Evolutionary conservation across 2,797 vertebrate genomes (phyloP).

Genomic region (Vultur gryphus): DNA sequence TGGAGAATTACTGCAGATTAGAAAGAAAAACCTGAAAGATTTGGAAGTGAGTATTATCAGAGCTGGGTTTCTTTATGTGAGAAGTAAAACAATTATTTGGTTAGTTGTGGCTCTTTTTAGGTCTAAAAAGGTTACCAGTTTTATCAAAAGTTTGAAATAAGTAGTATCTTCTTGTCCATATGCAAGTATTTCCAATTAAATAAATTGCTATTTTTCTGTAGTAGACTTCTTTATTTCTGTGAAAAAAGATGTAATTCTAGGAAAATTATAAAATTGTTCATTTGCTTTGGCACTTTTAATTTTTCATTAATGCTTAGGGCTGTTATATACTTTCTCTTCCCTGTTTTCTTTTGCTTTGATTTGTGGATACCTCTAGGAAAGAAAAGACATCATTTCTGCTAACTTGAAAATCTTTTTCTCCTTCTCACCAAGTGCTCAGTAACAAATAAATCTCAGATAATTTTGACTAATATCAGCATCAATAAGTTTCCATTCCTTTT

Average conservation of each 20-base stretch:
- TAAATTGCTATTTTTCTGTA: neutral
- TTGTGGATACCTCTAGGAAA: neutral
- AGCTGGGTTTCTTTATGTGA: neutral
- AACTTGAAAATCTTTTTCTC: neutral
- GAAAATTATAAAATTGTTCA: neutral
- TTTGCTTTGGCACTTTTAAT: neutral
- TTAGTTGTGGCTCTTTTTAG: neutral
- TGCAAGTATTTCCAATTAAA: neutral
- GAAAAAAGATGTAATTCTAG: neutral
- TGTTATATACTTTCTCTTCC: neutral
- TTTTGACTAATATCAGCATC: neutral
- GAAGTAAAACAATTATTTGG: neutral
- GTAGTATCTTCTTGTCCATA: neutral
- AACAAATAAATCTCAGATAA: neutral
- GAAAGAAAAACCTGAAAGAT: slow-evolving; percentile 68
- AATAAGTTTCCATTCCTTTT: neutral
- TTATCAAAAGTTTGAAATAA: neutral
- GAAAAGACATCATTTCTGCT: neutral
- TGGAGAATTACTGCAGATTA: slow-evolving; percentile 56
- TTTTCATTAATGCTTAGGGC: neutral
- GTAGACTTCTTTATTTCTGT: neutral
- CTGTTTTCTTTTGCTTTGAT: neutral
- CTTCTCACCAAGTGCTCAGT: neutral
- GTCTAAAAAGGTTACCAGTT: neutral
- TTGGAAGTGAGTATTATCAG: slow-evolving; percentile 68